These are phyloP conservation scores for Eudyptes chrysolophus DNA, from an alignment of 2,113 vertebrate genomes.

Conservation along the genomic window DNA sequence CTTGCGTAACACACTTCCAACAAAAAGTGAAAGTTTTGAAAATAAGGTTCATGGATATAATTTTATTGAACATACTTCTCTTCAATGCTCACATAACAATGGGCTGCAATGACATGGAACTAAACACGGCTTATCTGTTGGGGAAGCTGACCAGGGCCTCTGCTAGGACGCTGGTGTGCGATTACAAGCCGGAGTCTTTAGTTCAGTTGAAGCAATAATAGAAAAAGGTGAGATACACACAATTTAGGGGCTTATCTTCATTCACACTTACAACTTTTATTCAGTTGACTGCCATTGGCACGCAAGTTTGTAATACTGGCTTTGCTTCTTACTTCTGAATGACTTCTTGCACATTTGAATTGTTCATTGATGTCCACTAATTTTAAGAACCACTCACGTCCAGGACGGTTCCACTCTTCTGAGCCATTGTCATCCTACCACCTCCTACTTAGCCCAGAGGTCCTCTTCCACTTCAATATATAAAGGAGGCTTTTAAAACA, in stretches of 20 bases:
- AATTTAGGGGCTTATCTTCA: background rate
- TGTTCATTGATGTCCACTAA: background rate
- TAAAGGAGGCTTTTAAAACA: background rate
- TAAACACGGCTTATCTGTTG: fast-evolving
- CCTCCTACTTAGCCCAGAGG: background rate
- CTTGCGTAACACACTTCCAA: background rate
- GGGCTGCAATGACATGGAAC: background rate
- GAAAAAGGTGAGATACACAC: background rate
- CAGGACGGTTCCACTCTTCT: background rate
- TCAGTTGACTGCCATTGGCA: background rate
- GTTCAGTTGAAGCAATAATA: background rate
- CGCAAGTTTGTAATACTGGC: background rate
- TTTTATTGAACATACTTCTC: background rate
- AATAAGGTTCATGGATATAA: background rate
- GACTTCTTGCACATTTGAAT: background rate
- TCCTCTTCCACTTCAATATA: background rate
- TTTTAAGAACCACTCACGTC: background rate
- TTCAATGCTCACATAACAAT: background rate
- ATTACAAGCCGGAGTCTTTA: background rate
- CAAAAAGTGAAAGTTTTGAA: background rate
- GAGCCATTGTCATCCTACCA: background rate
- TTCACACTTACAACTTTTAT: background rate
- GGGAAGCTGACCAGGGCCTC: background rate
- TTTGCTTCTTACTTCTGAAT: background rate
- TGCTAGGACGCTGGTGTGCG: fast-evolving